A percentile compares a stretch with the other conserved stretches of the same genome.
These are phyloP conservation scores for Meta bourneti DNA, from an alignment of 2,888 invertebrate genomes.

Conservation along the genomic window DNA sequence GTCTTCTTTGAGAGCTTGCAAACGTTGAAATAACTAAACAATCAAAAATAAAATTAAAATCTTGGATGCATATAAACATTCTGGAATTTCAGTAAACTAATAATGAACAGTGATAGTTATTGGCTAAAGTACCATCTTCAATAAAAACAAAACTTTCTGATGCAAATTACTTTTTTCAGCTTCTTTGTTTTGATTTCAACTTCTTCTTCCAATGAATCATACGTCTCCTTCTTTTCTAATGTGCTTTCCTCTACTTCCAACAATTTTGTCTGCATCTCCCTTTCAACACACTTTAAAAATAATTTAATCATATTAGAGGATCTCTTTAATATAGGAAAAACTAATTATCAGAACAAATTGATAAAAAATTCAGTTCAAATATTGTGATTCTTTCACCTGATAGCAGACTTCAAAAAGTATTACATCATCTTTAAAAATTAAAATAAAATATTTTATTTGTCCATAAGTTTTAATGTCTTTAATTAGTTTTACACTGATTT, in stretches of 20 bases:
- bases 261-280: conserved; percentile 96
- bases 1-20: conserved; percentile 88
- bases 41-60: conserved; percentile 8
- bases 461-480: neutral
- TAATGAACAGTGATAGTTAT: neutral
- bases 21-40: conserved; percentile 87
- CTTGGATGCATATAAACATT: neutral
- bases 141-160: neutral
- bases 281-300: conserved; percentile 83
- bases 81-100: neutral
- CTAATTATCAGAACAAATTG: neutral
- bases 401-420: neutral
- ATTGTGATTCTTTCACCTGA: neutral
- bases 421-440: neutral
- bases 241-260: conserved; percentile 97
- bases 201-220: conserved; percentile 95
- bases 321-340: neutral
- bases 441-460: neutral
- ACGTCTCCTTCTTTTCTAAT: conserved; percentile 93
- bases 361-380: neutral
- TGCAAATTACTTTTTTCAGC: conserved; percentile 86
- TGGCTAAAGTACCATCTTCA: neutral
- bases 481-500: too few relatives aligned
- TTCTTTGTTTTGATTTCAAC: conserved; percentile 97
- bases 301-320: conserved; percentile 35